Evolutionary conservation across 2,797 vertebrate species (phyloP).

Genomic region (Enteromius thamalakanensis): DNA sequence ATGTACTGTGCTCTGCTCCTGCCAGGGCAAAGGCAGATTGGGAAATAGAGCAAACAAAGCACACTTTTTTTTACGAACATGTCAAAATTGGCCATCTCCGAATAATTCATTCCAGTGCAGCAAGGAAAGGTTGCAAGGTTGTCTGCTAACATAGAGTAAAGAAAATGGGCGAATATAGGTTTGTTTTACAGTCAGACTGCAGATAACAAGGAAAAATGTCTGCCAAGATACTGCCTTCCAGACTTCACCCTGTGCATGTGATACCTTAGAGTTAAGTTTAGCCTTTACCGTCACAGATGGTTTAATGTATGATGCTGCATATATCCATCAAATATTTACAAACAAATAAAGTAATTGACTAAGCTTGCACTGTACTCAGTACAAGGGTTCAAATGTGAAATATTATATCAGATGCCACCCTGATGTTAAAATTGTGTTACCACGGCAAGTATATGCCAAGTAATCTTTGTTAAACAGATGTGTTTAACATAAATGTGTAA

Average conservation of each 20-base stretch:
- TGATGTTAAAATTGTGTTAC: neutral
- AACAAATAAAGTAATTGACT: neutral
- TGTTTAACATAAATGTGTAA: neutral
- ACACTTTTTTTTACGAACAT: constrained; percentile 28
- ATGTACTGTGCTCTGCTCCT: constrained; percentile 56
- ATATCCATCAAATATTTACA: neutral
- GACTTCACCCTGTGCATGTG: constrained; percentile 12
- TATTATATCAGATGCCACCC: neutral
- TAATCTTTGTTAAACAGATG: neutral
- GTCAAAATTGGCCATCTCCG: constrained; percentile 45
- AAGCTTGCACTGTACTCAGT: neutral
- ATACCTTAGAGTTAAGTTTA: neutral
- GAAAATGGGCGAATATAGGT: constrained; percentile 43
- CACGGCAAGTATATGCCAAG: neutral
- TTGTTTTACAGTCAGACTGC: constrained; percentile 52
- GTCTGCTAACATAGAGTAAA: constrained; percentile 19
- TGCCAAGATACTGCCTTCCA: neutral
- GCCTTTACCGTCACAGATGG: constrained; percentile 4
- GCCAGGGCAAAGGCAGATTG: constrained; percentile 40
- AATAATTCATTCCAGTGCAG: constrained; percentile 40
- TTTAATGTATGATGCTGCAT: neutral
- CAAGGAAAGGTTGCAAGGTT: constrained; percentile 26
- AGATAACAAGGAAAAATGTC: neutral
- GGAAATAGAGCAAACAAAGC: constrained; percentile 51
- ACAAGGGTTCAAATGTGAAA: neutral